phyloP scores from a whole-genome alignment of 2,113 vertebrate species.

The Vulpes vulpes region DNA sequence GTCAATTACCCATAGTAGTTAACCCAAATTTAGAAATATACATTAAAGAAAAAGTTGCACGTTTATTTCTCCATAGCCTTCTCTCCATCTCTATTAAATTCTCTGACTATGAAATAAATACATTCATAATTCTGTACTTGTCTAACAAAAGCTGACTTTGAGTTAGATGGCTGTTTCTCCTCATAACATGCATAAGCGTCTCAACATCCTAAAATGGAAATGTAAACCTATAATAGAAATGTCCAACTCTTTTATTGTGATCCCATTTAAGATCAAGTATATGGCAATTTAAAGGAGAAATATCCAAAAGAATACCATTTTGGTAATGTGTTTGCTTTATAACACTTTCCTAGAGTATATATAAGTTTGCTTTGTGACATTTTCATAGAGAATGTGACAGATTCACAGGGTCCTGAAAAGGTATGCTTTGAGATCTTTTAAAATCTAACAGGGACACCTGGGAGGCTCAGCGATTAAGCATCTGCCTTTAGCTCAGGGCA shows the following conservation, averaged over 20 bases:
- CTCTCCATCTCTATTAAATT: slow-evolving; percentile 18
- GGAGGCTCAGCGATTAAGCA: no score
- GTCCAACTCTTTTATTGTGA: slow-evolving; percentile 5
- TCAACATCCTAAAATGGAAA: slow-evolving; percentile 39
- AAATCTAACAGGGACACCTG: neutral
- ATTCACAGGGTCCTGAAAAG: slow-evolving; percentile 15
- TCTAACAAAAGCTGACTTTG: slow-evolving; percentile 56
- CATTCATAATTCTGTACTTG: slow-evolving; percentile 35
- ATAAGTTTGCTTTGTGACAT: slow-evolving; percentile 3
- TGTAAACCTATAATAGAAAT: slow-evolving; percentile 29
- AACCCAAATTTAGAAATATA: slow-evolving; percentile 30
- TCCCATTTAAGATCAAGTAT: neutral
- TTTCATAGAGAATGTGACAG: slow-evolving; percentile 8
- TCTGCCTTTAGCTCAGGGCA: no score
- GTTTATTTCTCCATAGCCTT: slow-evolving; percentile 19
- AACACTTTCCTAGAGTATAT: neutral
- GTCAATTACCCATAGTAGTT: neutral
- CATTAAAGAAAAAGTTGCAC: neutral
- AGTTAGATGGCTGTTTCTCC: neutral
- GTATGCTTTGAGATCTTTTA: slow-evolving; percentile 15
- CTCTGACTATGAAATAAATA: neutral
- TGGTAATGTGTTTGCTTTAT: slow-evolving; percentile 35
- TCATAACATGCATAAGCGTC: neutral
- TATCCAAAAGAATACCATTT: slow-evolving; percentile 22
- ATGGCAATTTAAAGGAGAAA: slow-evolving; percentile 1